phyloP scores from a whole-genome alignment of 1,140 invertebrate species.

The Brachionus calyciflorus region DNA sequence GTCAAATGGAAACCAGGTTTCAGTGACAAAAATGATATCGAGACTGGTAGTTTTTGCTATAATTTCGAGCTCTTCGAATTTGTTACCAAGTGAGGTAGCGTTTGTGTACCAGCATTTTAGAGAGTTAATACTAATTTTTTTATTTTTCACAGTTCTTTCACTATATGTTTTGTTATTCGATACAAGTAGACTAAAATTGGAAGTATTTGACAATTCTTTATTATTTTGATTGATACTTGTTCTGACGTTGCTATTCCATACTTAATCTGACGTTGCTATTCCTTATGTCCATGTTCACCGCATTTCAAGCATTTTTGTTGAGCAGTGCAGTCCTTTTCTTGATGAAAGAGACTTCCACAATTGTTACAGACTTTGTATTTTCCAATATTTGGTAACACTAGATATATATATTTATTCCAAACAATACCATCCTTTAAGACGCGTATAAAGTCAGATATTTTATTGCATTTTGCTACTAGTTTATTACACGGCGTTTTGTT shows the following conservation, averaged over 20 bases:
- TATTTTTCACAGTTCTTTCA: not conserved
- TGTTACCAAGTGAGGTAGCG: not conserved
- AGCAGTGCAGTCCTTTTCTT: too few species aligned
- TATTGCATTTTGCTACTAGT: too few species aligned
- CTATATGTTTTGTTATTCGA: not conserved
- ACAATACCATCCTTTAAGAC: too few species aligned
- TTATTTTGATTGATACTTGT: not conserved
- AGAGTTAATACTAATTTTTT: not conserved
- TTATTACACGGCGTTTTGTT: too few species aligned
- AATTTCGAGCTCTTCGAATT: not conserved
- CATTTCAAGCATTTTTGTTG: too few species aligned
- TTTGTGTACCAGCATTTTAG: not conserved
- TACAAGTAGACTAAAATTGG: not conserved
- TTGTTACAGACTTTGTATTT: too few species aligned
- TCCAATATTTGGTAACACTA: too few species aligned
- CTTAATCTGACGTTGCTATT: too few species aligned
- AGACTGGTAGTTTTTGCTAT: not conserved
- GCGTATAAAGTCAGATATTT: too few species aligned
- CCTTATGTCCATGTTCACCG: too few species aligned
- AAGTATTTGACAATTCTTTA: not conserved
- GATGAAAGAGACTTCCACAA: too few species aligned
- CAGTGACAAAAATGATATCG: not conserved
- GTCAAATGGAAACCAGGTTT: conserved; percentile 1
- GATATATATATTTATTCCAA: too few species aligned
- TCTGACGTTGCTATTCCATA: not conserved